These are phyloP conservation scores for Zaprionus inermis DNA, from an alignment of 1,140 invertebrate genomes.

Conservation along the genomic window DNA sequence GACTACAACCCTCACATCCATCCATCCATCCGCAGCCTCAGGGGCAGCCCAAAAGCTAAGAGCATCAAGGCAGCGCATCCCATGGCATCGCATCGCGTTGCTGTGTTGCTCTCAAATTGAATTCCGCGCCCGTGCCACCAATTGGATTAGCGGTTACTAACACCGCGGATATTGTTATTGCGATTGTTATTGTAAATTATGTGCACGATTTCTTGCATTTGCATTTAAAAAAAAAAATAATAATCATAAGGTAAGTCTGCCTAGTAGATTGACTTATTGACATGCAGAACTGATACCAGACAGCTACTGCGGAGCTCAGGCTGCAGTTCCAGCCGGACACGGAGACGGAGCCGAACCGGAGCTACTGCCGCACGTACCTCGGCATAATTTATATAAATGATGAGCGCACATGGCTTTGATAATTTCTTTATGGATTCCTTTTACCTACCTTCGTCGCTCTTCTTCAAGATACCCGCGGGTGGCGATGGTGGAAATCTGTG, in stretches of 20 bases:
- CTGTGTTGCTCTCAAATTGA: conserved; percentile 62
- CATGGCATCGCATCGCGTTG: conserved; percentile 19
- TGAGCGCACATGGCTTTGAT: conserved; percentile 63
- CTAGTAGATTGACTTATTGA: conserved; percentile 73
- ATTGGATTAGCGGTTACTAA: conserved; percentile 83
- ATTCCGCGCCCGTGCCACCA: conserved; percentile 69
- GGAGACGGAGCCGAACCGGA: background rate
- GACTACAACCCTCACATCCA: conserved; percentile 40
- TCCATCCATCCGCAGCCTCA: conserved; percentile 3
- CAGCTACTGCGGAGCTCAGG: background rate
- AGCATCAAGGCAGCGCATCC: conserved; percentile 16
- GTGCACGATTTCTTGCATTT: conserved; percentile 69
- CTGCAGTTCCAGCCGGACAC: background rate
- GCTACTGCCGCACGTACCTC: conserved; percentile 25
- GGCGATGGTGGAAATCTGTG: conserved; percentile 80
- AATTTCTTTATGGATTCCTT: conserved; percentile 55
- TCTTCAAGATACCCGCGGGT: conserved; percentile 81
- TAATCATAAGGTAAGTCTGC: background rate
- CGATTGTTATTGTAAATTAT: conserved; percentile 81
- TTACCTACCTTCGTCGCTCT: conserved; percentile 83
- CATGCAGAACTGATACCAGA: conserved; percentile 40
- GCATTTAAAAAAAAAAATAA: conserved; percentile 45
- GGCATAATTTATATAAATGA: conserved; percentile 79
- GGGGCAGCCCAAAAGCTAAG: conserved; percentile 37
- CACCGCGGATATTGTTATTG: conserved; percentile 79